Conservation (phyloP, 2,797 vertebrate genomes). For the Urosaurus nigricauda region DNA sequence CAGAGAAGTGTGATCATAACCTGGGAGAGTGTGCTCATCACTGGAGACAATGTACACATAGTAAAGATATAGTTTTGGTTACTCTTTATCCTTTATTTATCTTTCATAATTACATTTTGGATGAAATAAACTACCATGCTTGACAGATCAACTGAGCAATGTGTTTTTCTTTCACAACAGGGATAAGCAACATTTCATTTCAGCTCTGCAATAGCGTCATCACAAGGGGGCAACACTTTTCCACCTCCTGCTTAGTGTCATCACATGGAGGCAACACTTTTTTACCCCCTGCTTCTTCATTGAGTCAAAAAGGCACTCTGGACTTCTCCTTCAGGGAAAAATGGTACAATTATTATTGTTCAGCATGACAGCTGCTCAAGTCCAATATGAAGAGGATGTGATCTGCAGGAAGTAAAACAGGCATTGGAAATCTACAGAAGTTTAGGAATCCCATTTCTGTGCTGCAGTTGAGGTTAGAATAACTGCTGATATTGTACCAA, state of each 20-base stretch:
- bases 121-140: constrained; percentile 5
- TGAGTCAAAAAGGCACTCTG: not conserved
- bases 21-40: not conserved
- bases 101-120: not conserved
- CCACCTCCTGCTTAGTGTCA: not conserved
- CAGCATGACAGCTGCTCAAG: not conserved
- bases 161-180: not conserved
- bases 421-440: not conserved
- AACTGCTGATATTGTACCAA: not conserved
- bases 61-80: not conserved
- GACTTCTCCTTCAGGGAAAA: constrained; percentile 20
- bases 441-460: not conserved
- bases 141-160: not conserved
- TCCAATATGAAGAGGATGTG: not conserved
- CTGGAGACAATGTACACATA: not conserved
- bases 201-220: not conserved
- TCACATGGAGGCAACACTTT: constrained; percentile 1
- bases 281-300: not conserved
- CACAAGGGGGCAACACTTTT: constrained; percentile 17
- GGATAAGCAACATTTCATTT: constrained; percentile 4
- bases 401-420: constrained; percentile 15
- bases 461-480: not conserved
- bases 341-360: not conserved
- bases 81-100: not conserved
- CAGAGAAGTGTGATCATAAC: not conserved